Evolutionary conservation across 2,113 vertebrate genomes (phyloP), one percentile per base, ranked within the genome.

Genomic region (Hyperoodon ampullatus): DNA sequence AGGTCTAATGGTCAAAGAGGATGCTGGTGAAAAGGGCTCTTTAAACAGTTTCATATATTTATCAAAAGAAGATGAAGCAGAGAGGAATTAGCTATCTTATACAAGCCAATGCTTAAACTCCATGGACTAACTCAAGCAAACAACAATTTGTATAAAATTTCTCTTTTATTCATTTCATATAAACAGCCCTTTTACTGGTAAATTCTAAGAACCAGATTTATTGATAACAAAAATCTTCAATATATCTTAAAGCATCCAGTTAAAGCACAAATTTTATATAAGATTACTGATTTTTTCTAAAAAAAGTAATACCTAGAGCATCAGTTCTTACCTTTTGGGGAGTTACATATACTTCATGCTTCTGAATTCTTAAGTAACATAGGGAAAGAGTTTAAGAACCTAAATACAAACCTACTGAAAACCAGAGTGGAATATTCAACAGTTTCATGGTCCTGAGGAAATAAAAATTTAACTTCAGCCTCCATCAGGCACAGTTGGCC

Each of bases 61-160:
- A 58, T 90, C n/a, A 92, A 77, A 88, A 93, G 93, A 89, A 92
- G 5, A 44, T 58, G 35, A 89, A 91, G 24, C 24, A 68, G 44
- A 65, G 50, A 95, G 44, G 24, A 81, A 42, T 88, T 42, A 65
- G 7, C n/a, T 70, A 19, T 81, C 19, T 82, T 75, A 65, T 65
- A 50, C 30, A 92, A 95, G 63, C 18, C 23, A 70, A 70, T 88
- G 28, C 28, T 47, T 90, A 72, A 11, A 92, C 28, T 82, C 23
- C 39, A 74, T 63, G 86, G 55, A 42, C 39, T 47, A 66, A 21
- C 18, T 78, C 21, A 81, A 94, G 58, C 68, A 78, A 89, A 96
- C 47, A 65, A 53, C 7, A 50, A 77, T 71, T 75, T 93, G 11
- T 71, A 55, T 95, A 70, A 81, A 94, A 44, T 33, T 39, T 47